Evolutionary conservation across 1,140 invertebrate genomes (phyloP), one percentile per base, ranked within the genome.

Genomic region (Arion vulgaris): DNA sequence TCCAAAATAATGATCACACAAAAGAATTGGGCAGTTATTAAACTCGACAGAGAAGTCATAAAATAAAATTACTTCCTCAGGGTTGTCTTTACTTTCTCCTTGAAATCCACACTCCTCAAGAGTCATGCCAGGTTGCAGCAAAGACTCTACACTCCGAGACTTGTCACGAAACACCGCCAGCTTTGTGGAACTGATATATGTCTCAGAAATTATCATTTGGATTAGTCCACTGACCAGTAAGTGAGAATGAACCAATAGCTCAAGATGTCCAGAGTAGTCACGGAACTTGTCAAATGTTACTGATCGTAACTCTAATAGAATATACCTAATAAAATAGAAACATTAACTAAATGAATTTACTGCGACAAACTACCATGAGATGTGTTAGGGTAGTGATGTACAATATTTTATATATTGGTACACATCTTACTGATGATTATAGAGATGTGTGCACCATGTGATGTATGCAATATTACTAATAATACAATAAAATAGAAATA

Each of bases 1-100:
- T 1, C 86, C 87, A 85, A 92, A 91, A 74, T 92, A 92, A 85
- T 91, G 88, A 80, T 92, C 91, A 85, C 88, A 91, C 32, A 91
- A 74, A 28, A 92, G 75, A n/a, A 92, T 81, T 34, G 91, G 90
- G 76, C 91, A 92, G 62, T 90, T 87, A 19, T 84, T 88, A 75
- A 92, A 92, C 80, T 92, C 91, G 19, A 89, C 89, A 77, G 86
- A 87, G 62, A 90, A 92, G 71, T 92, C 91, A 82, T 92, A 92
- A 77, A 87, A 91, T 32, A 92, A 80, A 7, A 85, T 69, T 15
- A 88, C 28, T 81, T 92, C 91, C 38, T 90, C 86, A 1, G 90
- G 90, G 39, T 85, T 84, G 57, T 90, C 85, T 36, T 82, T 78
- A 17, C 81, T 82, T 51, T 86, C 88, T 0, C 90, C 90, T 53